Base-by-base conservation (phyloP, 2,888 invertebrate genomes). In the Antitype chi region DNA sequence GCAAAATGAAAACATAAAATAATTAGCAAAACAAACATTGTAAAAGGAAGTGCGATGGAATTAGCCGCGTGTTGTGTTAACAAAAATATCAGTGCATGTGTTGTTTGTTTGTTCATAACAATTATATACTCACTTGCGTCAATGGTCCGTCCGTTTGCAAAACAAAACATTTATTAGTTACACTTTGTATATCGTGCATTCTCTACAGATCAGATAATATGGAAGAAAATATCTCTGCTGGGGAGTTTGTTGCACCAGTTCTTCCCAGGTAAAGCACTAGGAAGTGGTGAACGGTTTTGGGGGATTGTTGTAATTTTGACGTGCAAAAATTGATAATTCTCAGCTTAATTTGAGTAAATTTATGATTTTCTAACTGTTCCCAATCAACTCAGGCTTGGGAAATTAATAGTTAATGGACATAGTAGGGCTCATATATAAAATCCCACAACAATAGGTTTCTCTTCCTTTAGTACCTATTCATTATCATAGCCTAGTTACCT, bases 121-220 rank as follows among this genome's bases (percentile, higher is more conserved):
- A 85, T 71, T 75, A 82, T 74, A 87, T 82, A 88, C 86, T 85
- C 74, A 88, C 88, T 79, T 73, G 83, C 89, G 89, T 90, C 90
- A 90, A 53, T 73, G 74, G 52, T 86, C 82, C 87, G 84, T 74
- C 80, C 81, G 85, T 85, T 76, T 74, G 85, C 55, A 81, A 85
- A 89, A 87, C 85, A 87, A 88, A 86, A 63, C 66, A 74, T 63
- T 74, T 72, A 78, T 74, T 72, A 78, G 78, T 85, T 86, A 76
- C 47, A 85, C 84, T 76, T 85, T 84, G 75, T 86, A 72, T 47
- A 25, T 23, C 59, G 43, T 28, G 28, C 62, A 71, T 84, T 71
- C 47, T 68, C 62, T 17, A 63, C 55, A 55, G 53, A 71, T 72
- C 66, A 75, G 64, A 75, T 76, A 70, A 60, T 63, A 38, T n/a